Percentiles rank a stretch among this genome's conserved stretches.
Conservation (phyloP, 2,888 invertebrate species). For the Agrochola lota region DNA sequence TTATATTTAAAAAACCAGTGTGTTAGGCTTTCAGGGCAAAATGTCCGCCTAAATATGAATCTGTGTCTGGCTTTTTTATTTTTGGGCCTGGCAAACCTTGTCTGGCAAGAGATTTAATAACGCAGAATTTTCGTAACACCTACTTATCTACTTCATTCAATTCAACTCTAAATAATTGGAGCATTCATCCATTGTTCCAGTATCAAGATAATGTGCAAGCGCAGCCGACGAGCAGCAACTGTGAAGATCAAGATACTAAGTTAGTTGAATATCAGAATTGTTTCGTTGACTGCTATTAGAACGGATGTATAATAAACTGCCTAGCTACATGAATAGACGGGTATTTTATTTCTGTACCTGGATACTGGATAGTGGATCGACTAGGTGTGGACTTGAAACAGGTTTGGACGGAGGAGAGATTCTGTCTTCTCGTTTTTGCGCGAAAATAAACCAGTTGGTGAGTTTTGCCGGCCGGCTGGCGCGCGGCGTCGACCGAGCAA, state of each 20-base stretch:
- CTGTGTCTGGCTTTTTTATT: too few relatives aligned
- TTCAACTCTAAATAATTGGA: constrained; percentile 45
- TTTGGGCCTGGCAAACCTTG: too few relatives aligned
- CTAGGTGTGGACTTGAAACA: constrained; percentile 72
- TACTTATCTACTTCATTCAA: constrained; percentile 27
- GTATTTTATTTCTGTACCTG: constrained; percentile 72
- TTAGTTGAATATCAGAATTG: constrained; percentile 74
- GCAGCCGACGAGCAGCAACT: constrained; percentile 59
- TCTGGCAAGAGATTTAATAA: constrained; percentile 39
- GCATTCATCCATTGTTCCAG: constrained; percentile 70
- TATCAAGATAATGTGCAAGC: constrained; percentile 65
- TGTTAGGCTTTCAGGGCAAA: too few relatives aligned
- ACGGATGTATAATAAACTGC: constrained; percentile 57
- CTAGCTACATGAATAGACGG: constrained; percentile 49
- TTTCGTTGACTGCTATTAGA: constrained; percentile 74
- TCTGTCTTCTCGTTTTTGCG: constrained; percentile 85
- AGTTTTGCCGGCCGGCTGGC: constrained; percentile 74
- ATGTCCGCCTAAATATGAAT: too few relatives aligned
- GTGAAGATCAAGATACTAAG: constrained; percentile 61
- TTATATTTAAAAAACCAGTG: too few relatives aligned
- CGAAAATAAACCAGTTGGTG: constrained; percentile 85
- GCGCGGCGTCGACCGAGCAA: constrained; percentile 51
- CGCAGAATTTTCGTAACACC: constrained; percentile 36
- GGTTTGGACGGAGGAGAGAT: constrained; percentile 72
- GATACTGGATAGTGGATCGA: constrained; percentile 51